These are phyloP conservation scores for Brachionus calyciflorus DNA, from an alignment of 1,140 invertebrate species.

Conservation along the genomic window DNA sequence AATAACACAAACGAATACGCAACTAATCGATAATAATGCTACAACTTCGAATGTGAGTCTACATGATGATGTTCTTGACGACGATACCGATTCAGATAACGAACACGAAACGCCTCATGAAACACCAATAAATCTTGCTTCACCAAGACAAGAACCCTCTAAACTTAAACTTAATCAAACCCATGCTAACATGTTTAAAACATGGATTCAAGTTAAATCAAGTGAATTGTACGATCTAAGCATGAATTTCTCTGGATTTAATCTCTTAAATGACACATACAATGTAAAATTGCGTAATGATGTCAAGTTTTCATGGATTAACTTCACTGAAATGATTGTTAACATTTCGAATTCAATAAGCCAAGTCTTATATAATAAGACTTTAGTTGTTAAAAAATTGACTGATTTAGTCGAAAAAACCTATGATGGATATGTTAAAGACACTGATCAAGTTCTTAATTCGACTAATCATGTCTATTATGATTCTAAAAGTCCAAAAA, in stretches of 20 bases:
- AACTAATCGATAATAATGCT: too few species aligned
- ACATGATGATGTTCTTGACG: too few species aligned
- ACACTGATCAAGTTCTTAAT: conserved; percentile 37
- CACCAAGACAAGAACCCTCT: too few species aligned
- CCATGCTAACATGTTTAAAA: conserved; percentile 25
- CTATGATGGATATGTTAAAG: not conserved
- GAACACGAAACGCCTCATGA: too few species aligned
- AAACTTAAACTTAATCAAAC: not conserved
- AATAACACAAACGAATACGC: too few species aligned
- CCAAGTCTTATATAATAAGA: conserved; percentile 42
- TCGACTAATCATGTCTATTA: conserved; percentile 21
- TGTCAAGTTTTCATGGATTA: conserved; percentile 39
- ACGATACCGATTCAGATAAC: too few species aligned
- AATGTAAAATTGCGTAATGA: conserved; percentile 2
- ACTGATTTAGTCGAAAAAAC: conserved; percentile 18
- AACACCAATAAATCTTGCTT: too few species aligned
- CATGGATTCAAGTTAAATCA: conserved; percentile 15
- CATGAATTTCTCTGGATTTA: conserved; percentile 36
- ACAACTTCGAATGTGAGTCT: too few species aligned
- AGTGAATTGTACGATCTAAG: not conserved
- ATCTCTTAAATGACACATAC: conserved; percentile 30
- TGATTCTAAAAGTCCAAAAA: conserved; percentile 33
- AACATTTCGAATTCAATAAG: conserved; percentile 37
- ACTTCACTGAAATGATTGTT: conserved; percentile 44
- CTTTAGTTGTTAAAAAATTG: conserved; percentile 10